Percentiles rank a stretch among this genome's conserved stretches.
Evolutionary conservation across 1,140 invertebrate species (phyloP).

Genomic region (Scaptomyza montana): DNA sequence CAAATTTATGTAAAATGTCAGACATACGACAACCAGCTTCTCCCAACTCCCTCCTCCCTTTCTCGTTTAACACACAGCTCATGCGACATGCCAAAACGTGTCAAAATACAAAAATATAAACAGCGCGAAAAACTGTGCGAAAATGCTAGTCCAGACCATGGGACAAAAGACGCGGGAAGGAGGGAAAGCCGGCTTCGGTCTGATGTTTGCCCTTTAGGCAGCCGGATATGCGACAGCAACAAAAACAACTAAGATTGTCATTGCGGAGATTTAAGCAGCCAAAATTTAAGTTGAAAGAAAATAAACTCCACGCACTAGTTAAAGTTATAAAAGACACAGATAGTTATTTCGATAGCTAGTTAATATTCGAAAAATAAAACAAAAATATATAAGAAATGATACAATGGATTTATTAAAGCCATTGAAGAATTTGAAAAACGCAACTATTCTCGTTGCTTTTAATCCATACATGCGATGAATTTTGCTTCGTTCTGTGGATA

Average conservation of each 20-base stretch:
- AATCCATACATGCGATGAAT: too few relatives aligned
- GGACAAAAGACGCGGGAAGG: too few relatives aligned
- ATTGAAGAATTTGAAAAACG: too few relatives aligned
- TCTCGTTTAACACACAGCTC: constrained; percentile 3
- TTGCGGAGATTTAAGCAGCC: constrained; percentile 26
- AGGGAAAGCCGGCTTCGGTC: constrained; percentile 1
- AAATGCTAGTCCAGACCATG: constrained; percentile 41
- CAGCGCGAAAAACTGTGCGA: constrained; percentile 69
- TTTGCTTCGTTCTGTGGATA: too few relatives aligned
- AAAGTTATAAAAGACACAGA: not conserved
- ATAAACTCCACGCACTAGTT: constrained; percentile 19
- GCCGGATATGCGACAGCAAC: constrained; percentile 52
- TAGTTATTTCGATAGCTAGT: constrained; percentile 1
- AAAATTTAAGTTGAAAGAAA: constrained; percentile 46
- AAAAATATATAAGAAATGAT: not conserved
- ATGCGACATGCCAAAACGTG: constrained; percentile 71
- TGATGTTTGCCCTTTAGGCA: constrained; percentile 51
- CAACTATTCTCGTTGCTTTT: too few relatives aligned
- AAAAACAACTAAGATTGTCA: not conserved
- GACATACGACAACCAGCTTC: constrained; percentile 26
- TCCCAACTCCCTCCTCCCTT: not conserved
- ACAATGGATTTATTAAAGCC: too few relatives aligned
- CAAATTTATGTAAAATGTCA: constrained; percentile 79
- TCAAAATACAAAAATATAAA: constrained; percentile 81
- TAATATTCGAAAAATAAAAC: not conserved